phyloP scores from a whole-genome alignment of 2,888 invertebrate genomes.

The Metellina segmentata region DNA sequence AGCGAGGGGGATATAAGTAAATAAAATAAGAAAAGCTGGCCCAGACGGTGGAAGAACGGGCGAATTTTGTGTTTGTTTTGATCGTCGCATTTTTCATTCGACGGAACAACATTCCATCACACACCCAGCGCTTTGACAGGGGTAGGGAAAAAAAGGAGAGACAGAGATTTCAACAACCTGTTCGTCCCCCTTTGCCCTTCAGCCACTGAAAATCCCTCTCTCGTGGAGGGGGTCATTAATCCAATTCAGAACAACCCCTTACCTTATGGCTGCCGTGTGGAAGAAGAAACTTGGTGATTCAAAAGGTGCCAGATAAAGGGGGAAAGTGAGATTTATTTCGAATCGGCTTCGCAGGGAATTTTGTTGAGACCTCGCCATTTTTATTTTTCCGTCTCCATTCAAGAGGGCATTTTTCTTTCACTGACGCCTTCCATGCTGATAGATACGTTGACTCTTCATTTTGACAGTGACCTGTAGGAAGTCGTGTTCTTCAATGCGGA shows the following conservation, averaged over 20 bases:
- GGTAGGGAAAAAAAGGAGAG: not conserved
- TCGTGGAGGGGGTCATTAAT: slow-evolving; percentile 39
- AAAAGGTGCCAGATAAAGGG: too few species aligned
- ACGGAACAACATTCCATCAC: slow-evolving; percentile 71
- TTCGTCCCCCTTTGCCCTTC: slow-evolving; percentile 40
- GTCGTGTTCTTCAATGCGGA: not conserved
- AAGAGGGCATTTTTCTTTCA: not conserved
- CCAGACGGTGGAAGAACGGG: slow-evolving; percentile 43
- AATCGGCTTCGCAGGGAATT: too few species aligned
- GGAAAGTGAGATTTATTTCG: too few species aligned
- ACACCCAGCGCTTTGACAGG: slow-evolving; percentile 49
- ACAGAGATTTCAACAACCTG: slow-evolving; percentile 50
- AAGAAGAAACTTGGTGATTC: not conserved
- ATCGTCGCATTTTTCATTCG: slow-evolving; percentile 63
- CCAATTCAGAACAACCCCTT: slow-evolving; percentile 24
- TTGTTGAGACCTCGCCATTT: too few species aligned
- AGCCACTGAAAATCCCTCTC: slow-evolving; percentile 47
- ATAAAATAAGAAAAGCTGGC: slow-evolving; percentile 4
- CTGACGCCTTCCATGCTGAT: not conserved
- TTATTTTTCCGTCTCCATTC: too few species aligned
- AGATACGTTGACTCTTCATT: not conserved
- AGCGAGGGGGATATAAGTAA: slow-evolving; percentile 23
- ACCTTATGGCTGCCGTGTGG: slow-evolving; percentile 12
- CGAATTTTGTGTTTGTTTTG: slow-evolving; percentile 69
- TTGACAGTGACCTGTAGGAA: not conserved